Percentiles rank a stretch among this genome's conserved stretches.
phyloP scores from a whole-genome alignment of 2,113 vertebrate species.

The Microcebus lehilahytsara region DNA sequence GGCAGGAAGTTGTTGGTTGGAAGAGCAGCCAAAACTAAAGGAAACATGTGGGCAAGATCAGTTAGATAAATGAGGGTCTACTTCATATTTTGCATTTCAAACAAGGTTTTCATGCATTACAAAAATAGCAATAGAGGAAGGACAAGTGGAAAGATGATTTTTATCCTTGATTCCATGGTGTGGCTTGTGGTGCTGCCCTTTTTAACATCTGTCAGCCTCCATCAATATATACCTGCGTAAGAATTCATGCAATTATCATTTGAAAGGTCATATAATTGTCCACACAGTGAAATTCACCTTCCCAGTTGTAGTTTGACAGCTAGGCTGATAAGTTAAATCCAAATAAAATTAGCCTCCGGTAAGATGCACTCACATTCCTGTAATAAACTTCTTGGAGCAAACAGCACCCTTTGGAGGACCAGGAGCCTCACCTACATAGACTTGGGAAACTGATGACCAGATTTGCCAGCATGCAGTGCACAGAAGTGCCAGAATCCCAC shows the following conservation, averaged over 20 bases:
- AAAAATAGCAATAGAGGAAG: background rate
- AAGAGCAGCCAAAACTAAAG: background rate
- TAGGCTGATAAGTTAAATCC: slow-evolving; percentile 15
- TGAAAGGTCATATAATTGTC: slow-evolving; percentile 55
- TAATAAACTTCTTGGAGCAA: background rate
- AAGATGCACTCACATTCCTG: background rate
- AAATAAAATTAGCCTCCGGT: slow-evolving; percentile 42
- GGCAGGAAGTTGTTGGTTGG: background rate
- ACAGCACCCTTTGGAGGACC: background rate
- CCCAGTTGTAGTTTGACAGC: slow-evolving; percentile 18
- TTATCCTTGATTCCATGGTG: background rate
- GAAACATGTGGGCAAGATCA: background rate
- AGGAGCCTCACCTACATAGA: background rate
- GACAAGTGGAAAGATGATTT: background rate
- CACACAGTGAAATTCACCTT: slow-evolving; percentile 40
- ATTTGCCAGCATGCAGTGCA: background rate
- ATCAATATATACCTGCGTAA: slow-evolving; percentile 3
- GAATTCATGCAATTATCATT: slow-evolving; percentile 38
- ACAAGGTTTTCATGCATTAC: background rate
- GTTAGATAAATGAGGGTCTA: background rate
- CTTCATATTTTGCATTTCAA: background rate
- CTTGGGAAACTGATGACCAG: background rate
- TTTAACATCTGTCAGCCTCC: slow-evolving; percentile 40
- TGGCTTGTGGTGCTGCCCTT: slow-evolving; percentile 4
- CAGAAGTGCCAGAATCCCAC: background rate